phyloP scores from a whole-genome alignment of 2,797 vertebrate genomes.

The Pipistrellus kuhlii region DNA sequence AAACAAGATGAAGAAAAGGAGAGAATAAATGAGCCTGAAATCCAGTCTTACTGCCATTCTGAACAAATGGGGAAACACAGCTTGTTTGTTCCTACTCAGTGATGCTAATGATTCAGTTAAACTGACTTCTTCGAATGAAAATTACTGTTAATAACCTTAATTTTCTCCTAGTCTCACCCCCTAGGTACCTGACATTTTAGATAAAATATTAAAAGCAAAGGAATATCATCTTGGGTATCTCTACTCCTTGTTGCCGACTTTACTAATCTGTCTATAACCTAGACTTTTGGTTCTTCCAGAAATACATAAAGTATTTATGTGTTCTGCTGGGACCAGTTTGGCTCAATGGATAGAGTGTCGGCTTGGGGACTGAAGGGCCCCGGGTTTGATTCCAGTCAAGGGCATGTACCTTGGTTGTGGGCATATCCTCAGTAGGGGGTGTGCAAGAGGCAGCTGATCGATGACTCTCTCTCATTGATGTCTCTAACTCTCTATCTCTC shows the following conservation, averaged over 20 bases:
- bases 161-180: slow-evolving; percentile 67
- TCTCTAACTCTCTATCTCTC: too few relatives aligned
- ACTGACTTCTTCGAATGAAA: slow-evolving; percentile 77
- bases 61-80: slow-evolving; percentile 62
- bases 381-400: too few relatives aligned
- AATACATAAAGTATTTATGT: not conserved
- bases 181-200: slow-evolving; percentile 77
- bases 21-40: slow-evolving; percentile 19
- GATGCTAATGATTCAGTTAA: slow-evolving; percentile 68
- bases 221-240: slow-evolving; percentile 50
- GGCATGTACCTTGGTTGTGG: too few relatives aligned
- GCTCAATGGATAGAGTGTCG: too few relatives aligned
- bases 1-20: slow-evolving; percentile 12
- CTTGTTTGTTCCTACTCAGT: slow-evolving; percentile 28
- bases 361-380: too few relatives aligned
- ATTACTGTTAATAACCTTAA: slow-evolving; percentile 80
- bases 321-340: not conserved
- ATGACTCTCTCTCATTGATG: too few relatives aligned
- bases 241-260: slow-evolving; percentile 43
- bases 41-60: not conserved
- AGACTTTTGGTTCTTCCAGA: not conserved
- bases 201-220: slow-evolving; percentile 80
- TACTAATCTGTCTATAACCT: slow-evolving; percentile 16
- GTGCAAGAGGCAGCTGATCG: too few relatives aligned
- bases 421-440: too few relatives aligned